Percentiles rank a stretch among this genome's conserved stretches.
Evolutionary conservation across 1,140 invertebrate genomes (phyloP).

Genomic region (Euura lappo): DNA sequence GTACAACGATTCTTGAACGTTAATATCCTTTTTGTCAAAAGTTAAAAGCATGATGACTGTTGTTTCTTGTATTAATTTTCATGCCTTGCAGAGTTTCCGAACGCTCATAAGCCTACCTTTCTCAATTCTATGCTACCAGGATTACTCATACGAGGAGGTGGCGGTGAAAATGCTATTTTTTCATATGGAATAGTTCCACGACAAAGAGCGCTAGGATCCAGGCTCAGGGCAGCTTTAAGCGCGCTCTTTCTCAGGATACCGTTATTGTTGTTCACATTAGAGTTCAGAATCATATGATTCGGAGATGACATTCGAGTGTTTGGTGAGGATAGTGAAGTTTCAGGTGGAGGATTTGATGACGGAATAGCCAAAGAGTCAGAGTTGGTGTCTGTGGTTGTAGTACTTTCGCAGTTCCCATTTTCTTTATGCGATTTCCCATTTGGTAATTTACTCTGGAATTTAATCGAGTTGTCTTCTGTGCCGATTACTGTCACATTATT

Average conservation of each 20-base stretch:
- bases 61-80: not conserved
- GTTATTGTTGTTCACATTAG: conserved; percentile 46
- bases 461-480: conserved; percentile 14
- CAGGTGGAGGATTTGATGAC: conserved; percentile 39
- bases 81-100: no score
- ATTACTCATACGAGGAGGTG: conserved; percentile 42
- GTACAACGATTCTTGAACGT: conserved; percentile 19
- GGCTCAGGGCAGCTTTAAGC: conserved; percentile 58
- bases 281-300: conserved; percentile 39
- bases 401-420: conserved; percentile 36
- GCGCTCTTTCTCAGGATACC: conserved; percentile 52
- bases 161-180: conserved; percentile 51
- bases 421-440: conserved; percentile 5
- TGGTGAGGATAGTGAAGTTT: conserved; percentile 43
- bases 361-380: conserved; percentile 44
- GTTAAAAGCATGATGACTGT: not conserved
- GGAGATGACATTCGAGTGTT: conserved; percentile 52
- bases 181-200: conserved; percentile 52
- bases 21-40: conserved; percentile 14
- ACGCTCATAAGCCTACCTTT: conserved; percentile 36
- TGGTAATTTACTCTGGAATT: conserved; percentile 12
- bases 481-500: conserved; percentile 27
- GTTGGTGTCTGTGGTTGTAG: conserved; percentile 46
- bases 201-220: conserved; percentile 59
- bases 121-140: conserved; percentile 44